phyloP scores from a whole-genome alignment of 2,113 vertebrate species.

The Cavia aperea region DNA sequence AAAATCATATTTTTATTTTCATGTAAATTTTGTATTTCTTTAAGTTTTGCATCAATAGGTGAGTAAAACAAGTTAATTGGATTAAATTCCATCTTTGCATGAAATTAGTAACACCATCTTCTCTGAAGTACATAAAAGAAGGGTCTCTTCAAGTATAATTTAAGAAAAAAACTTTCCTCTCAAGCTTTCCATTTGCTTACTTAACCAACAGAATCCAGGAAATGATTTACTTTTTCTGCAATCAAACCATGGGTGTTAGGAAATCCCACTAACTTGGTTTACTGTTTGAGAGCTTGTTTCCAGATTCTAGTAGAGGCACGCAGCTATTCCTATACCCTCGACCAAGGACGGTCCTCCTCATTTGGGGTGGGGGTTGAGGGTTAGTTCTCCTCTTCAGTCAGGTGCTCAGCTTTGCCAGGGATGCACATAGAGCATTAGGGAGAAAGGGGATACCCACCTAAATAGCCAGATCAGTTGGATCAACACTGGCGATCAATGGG shows the following conservation, averaged over 20 bases:
- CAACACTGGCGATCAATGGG: too few species aligned
- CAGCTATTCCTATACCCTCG: too few species aligned
- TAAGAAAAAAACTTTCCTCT: neutral
- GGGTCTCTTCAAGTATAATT: neutral
- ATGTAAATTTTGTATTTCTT: neutral
- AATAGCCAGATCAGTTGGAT: too few species aligned
- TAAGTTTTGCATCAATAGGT: neutral
- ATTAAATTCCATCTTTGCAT: neutral
- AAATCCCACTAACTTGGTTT: neutral
- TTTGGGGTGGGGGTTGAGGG: too few species aligned
- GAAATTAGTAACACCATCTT: neutral
- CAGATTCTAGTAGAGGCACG: too few species aligned
- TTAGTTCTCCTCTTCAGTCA: too few species aligned
- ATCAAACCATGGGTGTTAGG: neutral
- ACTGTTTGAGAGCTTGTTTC: neutral
- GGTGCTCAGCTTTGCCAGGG: too few species aligned
- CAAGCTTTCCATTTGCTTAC: neutral
- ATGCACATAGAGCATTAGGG: too few species aligned
- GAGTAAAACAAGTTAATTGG: neutral
- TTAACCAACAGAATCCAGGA: neutral
- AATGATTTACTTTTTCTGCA: neutral
- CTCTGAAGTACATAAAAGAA: neutral
- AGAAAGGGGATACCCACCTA: too few species aligned
- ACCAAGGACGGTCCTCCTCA: too few species aligned
- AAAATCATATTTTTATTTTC: neutral